Percentiles rank a stretch among this genome's conserved stretches.
phyloP scores from a whole-genome alignment of 2,113 vertebrate genomes.

The Spilogale gracilis region DNA sequence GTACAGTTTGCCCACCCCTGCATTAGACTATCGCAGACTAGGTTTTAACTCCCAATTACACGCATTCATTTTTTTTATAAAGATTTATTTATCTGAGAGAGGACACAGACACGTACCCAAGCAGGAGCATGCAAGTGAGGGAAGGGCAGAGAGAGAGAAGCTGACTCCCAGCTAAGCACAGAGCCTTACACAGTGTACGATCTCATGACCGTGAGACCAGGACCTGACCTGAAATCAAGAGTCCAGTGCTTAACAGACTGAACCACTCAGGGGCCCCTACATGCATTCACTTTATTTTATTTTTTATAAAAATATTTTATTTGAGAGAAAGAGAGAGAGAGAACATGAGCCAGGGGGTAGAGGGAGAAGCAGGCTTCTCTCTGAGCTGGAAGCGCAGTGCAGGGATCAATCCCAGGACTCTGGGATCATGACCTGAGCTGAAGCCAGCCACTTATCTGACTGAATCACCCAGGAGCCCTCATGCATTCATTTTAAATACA shows the following conservation, averaged over 20 bases:
- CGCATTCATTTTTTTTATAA: background rate
- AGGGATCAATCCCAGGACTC: background rate
- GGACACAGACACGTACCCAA: background rate
- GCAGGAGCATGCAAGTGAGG: background rate
- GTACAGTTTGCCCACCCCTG: background rate
- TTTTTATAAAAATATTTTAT: background rate
- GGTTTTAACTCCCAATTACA: conserved; percentile 14
- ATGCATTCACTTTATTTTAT: background rate
- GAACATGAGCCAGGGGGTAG: background rate
- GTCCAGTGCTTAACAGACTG: background rate
- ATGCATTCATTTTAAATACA: conserved; percentile 27
- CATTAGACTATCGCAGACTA: background rate
- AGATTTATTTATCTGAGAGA: background rate
- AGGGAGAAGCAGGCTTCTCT: background rate
- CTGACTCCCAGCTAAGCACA: background rate
- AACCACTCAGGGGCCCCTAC: background rate
- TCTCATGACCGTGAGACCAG: background rate
- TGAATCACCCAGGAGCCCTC: background rate
- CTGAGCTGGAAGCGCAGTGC: background rate
- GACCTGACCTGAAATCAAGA: background rate
- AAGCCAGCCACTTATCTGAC: background rate
- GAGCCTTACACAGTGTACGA: background rate
- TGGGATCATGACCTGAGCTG: background rate
- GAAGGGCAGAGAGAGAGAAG: background rate
- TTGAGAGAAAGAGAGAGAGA: background rate